Conservation (phyloP, 1,140 invertebrate species). For the Akabosia matsudoensis region DNA sequence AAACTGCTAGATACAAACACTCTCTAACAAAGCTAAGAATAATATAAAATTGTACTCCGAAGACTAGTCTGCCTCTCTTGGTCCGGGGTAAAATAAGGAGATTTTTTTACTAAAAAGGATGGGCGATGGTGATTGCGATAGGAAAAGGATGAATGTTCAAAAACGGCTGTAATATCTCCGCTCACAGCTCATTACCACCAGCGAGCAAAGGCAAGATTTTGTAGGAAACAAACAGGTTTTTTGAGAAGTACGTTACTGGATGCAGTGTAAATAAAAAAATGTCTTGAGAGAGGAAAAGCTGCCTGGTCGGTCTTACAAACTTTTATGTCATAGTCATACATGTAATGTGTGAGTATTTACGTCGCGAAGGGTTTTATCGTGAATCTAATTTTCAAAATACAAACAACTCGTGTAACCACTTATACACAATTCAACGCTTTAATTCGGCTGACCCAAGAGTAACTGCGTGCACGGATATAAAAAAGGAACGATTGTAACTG, state of each 20-base stretch:
- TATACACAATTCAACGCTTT: neutral
- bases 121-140: neutral
- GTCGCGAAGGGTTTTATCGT: neutral
- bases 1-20: neutral
- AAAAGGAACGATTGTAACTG: neutral
- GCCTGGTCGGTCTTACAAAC: neutral
- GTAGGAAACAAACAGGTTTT: neutral
- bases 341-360: neutral
- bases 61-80: no score
- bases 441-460: neutral
- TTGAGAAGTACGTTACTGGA: slow-evolving; percentile 16
- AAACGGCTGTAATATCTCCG: neutral
- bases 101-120: slow-evolving; percentile 3
- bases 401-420: slow-evolving; percentile 10
- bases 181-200: slow-evolving; percentile 12
- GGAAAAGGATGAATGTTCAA: neutral
- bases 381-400: neutral
- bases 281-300: neutral
- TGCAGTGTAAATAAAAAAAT: slow-evolving; percentile 17
- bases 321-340: neutral
- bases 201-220: neutral
- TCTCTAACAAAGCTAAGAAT: no score
- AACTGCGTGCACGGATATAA: neutral
- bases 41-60: no score
- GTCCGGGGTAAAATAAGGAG: neutral